These are phyloP conservation scores for Mesocricetus auratus DNA, from an alignment of 2,113 vertebrate species.

Conservation along the genomic window DNA sequence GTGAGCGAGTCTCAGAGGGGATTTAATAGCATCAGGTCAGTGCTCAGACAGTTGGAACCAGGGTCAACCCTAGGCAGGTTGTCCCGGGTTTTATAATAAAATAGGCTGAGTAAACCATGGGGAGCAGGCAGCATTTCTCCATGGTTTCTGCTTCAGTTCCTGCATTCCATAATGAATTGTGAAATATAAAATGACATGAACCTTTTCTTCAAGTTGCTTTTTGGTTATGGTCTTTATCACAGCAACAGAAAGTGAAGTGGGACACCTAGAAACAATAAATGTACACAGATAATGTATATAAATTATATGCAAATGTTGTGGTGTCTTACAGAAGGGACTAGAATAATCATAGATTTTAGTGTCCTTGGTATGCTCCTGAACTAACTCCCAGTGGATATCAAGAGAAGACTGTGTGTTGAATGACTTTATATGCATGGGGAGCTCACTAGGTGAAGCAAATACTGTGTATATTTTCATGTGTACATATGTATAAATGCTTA, in stretches of 20 bases:
- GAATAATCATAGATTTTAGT: background rate
- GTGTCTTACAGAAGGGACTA: background rate
- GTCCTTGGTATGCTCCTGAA: background rate
- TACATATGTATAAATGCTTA: background rate
- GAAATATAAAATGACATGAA: background rate
- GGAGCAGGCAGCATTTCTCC: background rate
- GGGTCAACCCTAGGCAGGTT: background rate
- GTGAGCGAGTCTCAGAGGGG: background rate
- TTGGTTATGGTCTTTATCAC: background rate
- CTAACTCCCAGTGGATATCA: background rate
- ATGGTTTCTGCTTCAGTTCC: background rate
- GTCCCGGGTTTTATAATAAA: background rate
- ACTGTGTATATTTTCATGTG: background rate
- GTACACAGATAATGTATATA: too few species aligned
- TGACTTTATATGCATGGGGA: background rate
- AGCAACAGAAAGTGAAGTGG: too few species aligned
- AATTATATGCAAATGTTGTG: background rate
- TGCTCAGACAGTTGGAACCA: background rate
- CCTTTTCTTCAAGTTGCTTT: background rate
- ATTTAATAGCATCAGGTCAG: background rate
- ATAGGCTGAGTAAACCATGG: background rate
- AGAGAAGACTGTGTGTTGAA: background rate
- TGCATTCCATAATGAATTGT: background rate
- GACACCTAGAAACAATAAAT: background rate
- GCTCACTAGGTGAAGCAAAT: background rate